Base-by-base conservation (phyloP, 2,797 vertebrate genomes). In the Phaenicophaeus curvirostris region DNA sequence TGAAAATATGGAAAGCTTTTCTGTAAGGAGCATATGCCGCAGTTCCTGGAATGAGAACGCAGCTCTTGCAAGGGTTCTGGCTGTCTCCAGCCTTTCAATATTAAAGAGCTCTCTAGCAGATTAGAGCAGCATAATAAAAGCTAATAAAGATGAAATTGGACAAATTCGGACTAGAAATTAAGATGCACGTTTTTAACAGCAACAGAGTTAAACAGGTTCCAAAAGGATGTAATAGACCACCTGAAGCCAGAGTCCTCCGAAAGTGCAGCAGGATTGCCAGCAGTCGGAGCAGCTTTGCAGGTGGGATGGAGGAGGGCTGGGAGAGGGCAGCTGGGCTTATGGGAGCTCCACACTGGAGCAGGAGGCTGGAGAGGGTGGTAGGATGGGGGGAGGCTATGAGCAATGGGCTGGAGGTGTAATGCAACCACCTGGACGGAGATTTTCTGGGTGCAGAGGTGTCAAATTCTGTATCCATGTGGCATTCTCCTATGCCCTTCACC, bases 101-200 rank as follows among this genome's bases (percentile, higher is more conserved):
- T 84, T 90, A 89, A 94, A 95, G 73, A 76, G 8, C 73, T 91
- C 93, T 85, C 63, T 16, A 82, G 76, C 77, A 93, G 67, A 94
- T 89, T 67, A 94, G 62, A 59, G 33, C 6, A 7, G 74, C 57
- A 33, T 85, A 96, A 93, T 51, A 90, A 79, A 89, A 94, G 55
- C 65, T 88, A 88, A 85, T 87, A 85, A 84, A 94, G 67, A 86
- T 71, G 71, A 82, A 96, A 90, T 55, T 61, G 92, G 91, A 96
- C 93, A 89, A 93, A 94, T 90, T 71, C 77, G 63, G 74, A 13
- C 13, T 41, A 55, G 89, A 89, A 95, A 92, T 90, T 77, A 89
- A 92, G 89, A 72, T 33, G 24, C 58, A 31, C 14, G 13, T 83
- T 94, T 95, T 87, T 48, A 89, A 89, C n/a, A 80, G 72, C 18